Conservation (phyloP, 2,888 invertebrate species). For the Erynnis tages region DNA sequence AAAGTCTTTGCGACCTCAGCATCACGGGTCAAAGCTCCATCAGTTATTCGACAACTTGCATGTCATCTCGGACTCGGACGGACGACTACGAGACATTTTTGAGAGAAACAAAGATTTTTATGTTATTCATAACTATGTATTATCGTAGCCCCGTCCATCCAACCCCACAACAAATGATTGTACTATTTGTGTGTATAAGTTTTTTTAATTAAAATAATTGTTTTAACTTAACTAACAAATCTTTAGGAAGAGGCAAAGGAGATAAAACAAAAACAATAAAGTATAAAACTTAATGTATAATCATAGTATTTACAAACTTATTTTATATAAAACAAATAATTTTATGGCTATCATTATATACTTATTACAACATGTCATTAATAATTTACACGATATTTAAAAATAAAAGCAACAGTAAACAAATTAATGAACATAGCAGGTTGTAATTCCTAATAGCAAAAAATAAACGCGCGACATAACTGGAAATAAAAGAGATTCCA, state of each 20-base stretch:
- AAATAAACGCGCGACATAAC: constrained; percentile 63
- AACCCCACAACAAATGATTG: too few species aligned
- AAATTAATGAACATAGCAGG: constrained; percentile 68
- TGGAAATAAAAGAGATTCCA: constrained; percentile 78
- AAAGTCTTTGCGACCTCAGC: constrained; percentile 66
- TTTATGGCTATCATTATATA: constrained; percentile 79
- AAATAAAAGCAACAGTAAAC: constrained; percentile 78
- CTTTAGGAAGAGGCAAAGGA: constrained; percentile 33
- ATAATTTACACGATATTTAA: constrained; percentile 75
- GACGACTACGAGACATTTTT: too few species aligned
- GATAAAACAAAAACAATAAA: constrained; percentile 71
- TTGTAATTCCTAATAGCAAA: constrained; percentile 69
- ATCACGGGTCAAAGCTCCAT: constrained; percentile 69
- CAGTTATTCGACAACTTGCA: constrained; percentile 17
- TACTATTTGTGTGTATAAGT: too few species aligned
- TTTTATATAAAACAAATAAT: constrained; percentile 80
- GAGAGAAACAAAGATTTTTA: too few species aligned
- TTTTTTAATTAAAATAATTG: background rate
- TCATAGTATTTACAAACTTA: constrained; percentile 81
- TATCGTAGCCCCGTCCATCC: too few species aligned
- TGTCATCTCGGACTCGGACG: too few species aligned
- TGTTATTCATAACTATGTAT: too few species aligned
- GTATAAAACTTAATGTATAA: constrained; percentile 82
- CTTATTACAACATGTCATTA: constrained; percentile 79
- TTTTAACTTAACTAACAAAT: background rate